Evolutionary conservation across 2,888 invertebrate species (phyloP).

Genomic region (Torymus auratus): DNA sequence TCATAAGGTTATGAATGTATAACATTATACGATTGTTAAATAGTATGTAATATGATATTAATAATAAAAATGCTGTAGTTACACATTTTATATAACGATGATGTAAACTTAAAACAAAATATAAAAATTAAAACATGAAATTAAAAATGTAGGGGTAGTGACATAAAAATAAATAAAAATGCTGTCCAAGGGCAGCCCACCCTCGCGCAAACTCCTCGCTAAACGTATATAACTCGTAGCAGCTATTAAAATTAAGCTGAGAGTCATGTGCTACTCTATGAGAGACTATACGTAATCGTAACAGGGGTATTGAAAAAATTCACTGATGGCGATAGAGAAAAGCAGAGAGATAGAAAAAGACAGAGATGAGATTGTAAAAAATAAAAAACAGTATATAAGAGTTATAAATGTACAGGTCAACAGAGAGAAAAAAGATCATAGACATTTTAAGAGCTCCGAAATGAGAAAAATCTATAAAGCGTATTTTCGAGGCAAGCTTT

Average conservation of each 20-base stretch:
- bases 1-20: too few species aligned
- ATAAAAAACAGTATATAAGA: too few species aligned
- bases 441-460: too few species aligned
- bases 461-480: too few species aligned
- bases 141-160: slow-evolving; percentile 34
- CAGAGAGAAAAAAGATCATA: too few species aligned
- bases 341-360: not conserved
- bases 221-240: slow-evolving; percentile 17
- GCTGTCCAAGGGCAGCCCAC: slow-evolving; percentile 73
- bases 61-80: too few species aligned
- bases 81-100: too few species aligned
- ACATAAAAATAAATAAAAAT: slow-evolving; percentile 42
- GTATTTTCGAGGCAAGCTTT: too few species aligned
- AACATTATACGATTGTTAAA: too few species aligned
- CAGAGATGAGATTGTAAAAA: not conserved
- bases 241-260: slow-evolving; percentile 13
- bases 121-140: slow-evolving; percentile 40
- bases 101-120: not conserved
- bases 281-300: slow-evolving; percentile 1
- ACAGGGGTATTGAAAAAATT: slow-evolving; percentile 20
- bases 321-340: slow-evolving; percentile 13
- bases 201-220: slow-evolving; percentile 74
- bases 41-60: too few species aligned
- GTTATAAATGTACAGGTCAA: too few species aligned
- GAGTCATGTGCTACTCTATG: slow-evolving; percentile 18